Conservation (phyloP, 2,113 vertebrate species). For the Charadrius vociferus region DNA sequence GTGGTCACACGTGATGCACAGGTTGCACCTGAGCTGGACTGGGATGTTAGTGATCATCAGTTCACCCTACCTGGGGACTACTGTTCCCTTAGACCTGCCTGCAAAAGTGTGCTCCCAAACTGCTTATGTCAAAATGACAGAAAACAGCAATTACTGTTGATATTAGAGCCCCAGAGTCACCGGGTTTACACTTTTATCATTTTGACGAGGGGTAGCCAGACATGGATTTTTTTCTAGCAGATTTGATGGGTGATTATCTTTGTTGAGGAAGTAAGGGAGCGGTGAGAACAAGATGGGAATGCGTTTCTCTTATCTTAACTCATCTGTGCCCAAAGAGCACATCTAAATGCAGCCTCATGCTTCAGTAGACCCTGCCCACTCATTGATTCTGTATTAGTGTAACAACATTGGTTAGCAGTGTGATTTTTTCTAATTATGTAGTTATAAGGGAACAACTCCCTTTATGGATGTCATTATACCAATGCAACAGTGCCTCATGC, state of each 20-base stretch:
- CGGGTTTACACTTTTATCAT: neutral
- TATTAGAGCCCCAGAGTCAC: neutral
- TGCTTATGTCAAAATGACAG: neutral
- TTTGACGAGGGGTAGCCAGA: neutral
- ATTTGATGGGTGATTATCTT: neutral
- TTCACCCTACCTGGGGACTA: neutral
- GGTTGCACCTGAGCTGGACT: neutral
- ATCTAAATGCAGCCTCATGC: neutral
- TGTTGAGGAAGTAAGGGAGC: neutral
- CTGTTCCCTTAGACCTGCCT: neutral
- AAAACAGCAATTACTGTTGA: neutral
- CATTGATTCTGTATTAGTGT: neutral
- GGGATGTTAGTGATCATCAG: neutral
- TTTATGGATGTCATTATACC: neutral
- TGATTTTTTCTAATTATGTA: constrained; percentile 5
- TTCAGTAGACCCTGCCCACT: neutral
- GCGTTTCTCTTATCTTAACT: neutral
- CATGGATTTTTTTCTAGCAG: neutral
- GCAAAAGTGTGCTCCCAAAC: neutral
- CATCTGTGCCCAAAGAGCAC: neutral
- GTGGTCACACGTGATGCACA: neutral
- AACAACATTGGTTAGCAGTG: neutral
- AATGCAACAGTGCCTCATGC: neutral
- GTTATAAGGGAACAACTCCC: neutral
- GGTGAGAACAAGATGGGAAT: neutral